A percentile compares a stretch with the other conserved stretches of the same genome.
Conservation (phyloP, 2,888 invertebrate species). For the Chesias legatella region DNA sequence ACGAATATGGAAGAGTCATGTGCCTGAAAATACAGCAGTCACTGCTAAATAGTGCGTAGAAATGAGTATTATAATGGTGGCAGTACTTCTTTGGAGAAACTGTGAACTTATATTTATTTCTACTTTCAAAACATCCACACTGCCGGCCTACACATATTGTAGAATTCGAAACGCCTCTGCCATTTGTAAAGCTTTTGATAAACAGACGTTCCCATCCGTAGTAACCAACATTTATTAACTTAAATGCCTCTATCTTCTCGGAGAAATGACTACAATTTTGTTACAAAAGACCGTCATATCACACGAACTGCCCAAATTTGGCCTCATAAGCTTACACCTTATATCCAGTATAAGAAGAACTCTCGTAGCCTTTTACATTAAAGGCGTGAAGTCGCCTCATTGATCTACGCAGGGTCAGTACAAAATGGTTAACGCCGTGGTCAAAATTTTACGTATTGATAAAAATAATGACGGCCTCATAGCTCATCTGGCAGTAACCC, state of each 20-base stretch:
- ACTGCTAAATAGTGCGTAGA: too few species aligned
- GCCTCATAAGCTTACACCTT: slow-evolving; percentile 33
- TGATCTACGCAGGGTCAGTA: slow-evolving; percentile 8
- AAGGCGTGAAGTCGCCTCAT: slow-evolving; percentile 5
- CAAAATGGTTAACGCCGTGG: slow-evolving; percentile 8
- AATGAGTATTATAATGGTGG: too few species aligned
- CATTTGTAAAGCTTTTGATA: slow-evolving; percentile 19
- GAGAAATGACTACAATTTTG: slow-evolving; percentile 43
- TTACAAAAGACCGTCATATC: slow-evolving; percentile 42
- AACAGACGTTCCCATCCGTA: slow-evolving; percentile 20
- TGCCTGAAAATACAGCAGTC: too few species aligned
- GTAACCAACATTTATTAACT: slow-evolving; percentile 8
- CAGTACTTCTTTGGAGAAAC: too few species aligned
- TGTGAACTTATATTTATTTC: too few species aligned
- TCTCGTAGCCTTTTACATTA: slow-evolving; percentile 8
- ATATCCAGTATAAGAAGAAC: slow-evolving; percentile 31
- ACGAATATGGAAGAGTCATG: too few species aligned
- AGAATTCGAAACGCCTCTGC: too few species aligned
- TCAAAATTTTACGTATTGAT: slow-evolving; percentile 12
- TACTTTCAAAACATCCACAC: too few species aligned
- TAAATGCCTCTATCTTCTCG: slow-evolving; percentile 19
- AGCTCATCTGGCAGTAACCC: too few species aligned
- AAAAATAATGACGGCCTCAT: slow-evolving; percentile 15
- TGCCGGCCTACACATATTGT: too few species aligned
- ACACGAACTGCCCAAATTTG: slow-evolving; percentile 34